Percentiles rank a stretch among this genome's conserved stretches.
phyloP scores from a whole-genome alignment of 1,140 invertebrate genomes.

The Pseudobourletiella spinata region DNA sequence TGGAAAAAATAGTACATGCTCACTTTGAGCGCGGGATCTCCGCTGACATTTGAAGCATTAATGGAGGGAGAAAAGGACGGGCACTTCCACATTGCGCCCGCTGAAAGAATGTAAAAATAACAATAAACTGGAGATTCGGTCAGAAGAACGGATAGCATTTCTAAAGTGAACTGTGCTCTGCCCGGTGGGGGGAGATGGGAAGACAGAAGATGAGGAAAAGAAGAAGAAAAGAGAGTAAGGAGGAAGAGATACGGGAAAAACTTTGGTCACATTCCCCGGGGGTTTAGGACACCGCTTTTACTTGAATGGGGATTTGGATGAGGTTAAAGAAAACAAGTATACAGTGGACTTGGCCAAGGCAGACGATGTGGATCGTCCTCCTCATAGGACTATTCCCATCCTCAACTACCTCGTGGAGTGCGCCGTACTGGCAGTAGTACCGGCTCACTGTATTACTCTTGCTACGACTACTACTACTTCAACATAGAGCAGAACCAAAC shows the following conservation, averaged over 20 bases:
- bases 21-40: background rate
- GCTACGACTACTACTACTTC: background rate
- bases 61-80: background rate
- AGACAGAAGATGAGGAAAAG: background rate
- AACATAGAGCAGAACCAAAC: background rate
- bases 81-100: background rate
- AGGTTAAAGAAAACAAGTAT: background rate
- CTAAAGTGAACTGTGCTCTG: too few relatives aligned
- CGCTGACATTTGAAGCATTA: background rate
- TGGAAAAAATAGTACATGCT: background rate
- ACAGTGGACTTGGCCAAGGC: too few relatives aligned
- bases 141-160: background rate
- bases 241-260: background rate
- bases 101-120: constrained; percentile 5
- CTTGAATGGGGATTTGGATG: constrained; percentile 8
- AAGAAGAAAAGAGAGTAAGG: background rate
- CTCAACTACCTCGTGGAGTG: too few relatives aligned
- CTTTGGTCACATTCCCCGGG: background rate
- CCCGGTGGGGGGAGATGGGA: background rate
- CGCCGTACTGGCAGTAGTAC: background rate
- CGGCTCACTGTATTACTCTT: background rate
- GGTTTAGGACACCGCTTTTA: constrained; percentile 3
- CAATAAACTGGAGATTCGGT: background rate
- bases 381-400: too few relatives aligned
- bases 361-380: background rate